A percentile compares a stretch with the other conserved stretches of the same genome.
Evolutionary conservation across 2,113 vertebrate genomes (phyloP).

Genomic region (Microtus montanus): DNA sequence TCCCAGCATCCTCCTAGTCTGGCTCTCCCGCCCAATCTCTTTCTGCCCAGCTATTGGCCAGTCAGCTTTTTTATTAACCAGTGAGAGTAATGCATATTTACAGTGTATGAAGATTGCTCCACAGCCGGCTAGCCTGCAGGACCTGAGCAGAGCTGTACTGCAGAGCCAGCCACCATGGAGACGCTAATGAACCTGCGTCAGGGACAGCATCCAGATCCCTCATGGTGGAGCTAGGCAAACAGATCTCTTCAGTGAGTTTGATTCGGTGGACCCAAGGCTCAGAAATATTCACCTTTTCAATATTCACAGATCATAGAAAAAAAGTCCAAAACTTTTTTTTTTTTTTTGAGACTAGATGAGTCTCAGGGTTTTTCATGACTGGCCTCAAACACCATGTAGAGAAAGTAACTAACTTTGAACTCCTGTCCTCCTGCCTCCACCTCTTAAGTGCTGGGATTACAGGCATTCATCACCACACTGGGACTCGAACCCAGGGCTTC

Average conservation of each 20-base stretch:
- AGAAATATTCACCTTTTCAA: neutral
- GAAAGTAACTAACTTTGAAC: neutral
- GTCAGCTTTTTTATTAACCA: neutral
- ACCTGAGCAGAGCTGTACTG: fast-evolving
- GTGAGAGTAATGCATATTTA: neutral
- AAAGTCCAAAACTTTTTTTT: neutral
- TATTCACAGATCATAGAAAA: neutral
- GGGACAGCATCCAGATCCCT: neutral
- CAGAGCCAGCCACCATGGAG: neutral
- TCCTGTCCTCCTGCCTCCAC: neutral
- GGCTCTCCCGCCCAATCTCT: neutral
- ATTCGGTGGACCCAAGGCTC: neutral
- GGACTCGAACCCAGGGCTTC: neutral
- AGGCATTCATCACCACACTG: neutral
- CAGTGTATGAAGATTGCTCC: neutral
- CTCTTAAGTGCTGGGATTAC: neutral
- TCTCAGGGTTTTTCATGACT: neutral
- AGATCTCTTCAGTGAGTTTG: neutral
- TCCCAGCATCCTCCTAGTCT: neutral
- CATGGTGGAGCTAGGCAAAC: too few relatives aligned
- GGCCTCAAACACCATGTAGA: neutral
- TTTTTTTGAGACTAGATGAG: neutral
- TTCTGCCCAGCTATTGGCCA: neutral
- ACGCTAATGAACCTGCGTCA: fast-evolving
- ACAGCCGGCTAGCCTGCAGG: neutral